Conservation (phyloP, 2,888 invertebrate species). For the Nyleta sp. region DNA sequence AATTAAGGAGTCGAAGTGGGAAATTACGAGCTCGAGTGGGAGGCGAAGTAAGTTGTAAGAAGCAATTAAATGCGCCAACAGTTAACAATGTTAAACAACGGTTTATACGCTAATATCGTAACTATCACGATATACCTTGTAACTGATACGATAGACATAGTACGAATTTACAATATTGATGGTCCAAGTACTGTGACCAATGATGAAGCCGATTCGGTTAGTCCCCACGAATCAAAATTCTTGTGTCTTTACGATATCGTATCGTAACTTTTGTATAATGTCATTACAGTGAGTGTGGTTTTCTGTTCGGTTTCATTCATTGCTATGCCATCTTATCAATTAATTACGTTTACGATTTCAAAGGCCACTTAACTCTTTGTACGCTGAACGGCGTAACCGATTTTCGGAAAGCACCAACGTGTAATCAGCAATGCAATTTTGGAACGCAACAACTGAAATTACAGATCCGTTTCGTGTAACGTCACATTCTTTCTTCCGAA, state of each 20-base stretch:
- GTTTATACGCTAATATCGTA: background rate
- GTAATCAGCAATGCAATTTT: slow-evolving; percentile 29
- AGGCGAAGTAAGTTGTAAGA: slow-evolving; percentile 39
- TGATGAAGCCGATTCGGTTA: too few relatives aligned
- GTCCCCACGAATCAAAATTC: too few relatives aligned
- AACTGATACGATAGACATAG: too few relatives aligned
- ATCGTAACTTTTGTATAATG: too few relatives aligned
- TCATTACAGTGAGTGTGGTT: too few relatives aligned
- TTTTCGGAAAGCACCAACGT: slow-evolving; percentile 31
- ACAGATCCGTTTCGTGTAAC: slow-evolving; percentile 35
- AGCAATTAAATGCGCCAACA: slow-evolving; percentile 27
- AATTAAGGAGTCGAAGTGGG: slow-evolving; percentile 68
- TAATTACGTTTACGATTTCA: slow-evolving; percentile 16
- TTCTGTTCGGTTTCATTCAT: too few relatives aligned
- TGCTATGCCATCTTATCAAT: slow-evolving; percentile 12
- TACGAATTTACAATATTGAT: too few relatives aligned
- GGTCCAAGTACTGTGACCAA: too few relatives aligned
- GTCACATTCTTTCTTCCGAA: slow-evolving; percentile 26
- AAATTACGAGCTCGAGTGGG: slow-evolving; percentile 37
- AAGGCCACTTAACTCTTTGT: slow-evolving; percentile 2
- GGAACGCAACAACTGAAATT: slow-evolving; percentile 23
- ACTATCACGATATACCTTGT: too few relatives aligned
- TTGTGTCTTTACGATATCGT: too few relatives aligned
- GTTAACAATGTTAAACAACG: slow-evolving; percentile 6
- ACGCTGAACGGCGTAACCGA: slow-evolving; percentile 17